Evolutionary conservation across 2,113 vertebrate species (phyloP).

Genomic region (Phalacrocorax pelagicus): DNA sequence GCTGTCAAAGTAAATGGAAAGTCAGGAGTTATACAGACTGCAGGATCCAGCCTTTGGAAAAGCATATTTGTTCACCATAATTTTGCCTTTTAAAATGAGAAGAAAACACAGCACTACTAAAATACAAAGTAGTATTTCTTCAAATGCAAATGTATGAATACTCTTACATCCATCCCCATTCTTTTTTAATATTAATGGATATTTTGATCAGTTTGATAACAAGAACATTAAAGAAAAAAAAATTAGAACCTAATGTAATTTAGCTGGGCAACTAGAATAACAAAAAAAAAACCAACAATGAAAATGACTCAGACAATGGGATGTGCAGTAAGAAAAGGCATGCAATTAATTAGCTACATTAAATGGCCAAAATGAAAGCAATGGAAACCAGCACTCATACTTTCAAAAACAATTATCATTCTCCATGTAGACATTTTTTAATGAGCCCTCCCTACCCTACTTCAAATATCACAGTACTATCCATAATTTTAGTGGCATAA

Average conservation of each 20-base stretch:
- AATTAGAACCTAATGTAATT: background rate
- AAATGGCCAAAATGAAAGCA: constrained; percentile 14
- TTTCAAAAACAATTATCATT: background rate
- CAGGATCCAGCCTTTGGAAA: constrained; percentile 3
- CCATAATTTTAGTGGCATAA: background rate
- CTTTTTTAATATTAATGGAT: background rate
- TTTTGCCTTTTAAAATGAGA: constrained; percentile 33
- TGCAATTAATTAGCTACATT: constrained; percentile 28
- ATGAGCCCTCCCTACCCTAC: background rate
- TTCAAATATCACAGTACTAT: background rate
- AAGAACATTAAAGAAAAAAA: background rate
- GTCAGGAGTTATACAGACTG: constrained; percentile 3
- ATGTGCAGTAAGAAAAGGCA: constrained; percentile 43
- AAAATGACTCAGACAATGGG: constrained; percentile 59
- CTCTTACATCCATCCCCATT: background rate
- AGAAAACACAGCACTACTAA: constrained; percentile 5
- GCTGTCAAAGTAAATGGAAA: constrained; percentile 5
- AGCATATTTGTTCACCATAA: background rate
- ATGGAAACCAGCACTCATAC: background rate
- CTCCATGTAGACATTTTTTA: background rate
- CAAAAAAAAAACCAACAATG: constrained; percentile 12
- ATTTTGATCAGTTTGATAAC: background rate
- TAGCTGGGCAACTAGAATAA: background rate
- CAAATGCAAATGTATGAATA: constrained; percentile 30
- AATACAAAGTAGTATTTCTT: constrained; percentile 27